Evolutionary conservation across 64 coral and sea anemone species (phyloP).

Genomic region (Hydrozoanthus tunicans): DNA sequence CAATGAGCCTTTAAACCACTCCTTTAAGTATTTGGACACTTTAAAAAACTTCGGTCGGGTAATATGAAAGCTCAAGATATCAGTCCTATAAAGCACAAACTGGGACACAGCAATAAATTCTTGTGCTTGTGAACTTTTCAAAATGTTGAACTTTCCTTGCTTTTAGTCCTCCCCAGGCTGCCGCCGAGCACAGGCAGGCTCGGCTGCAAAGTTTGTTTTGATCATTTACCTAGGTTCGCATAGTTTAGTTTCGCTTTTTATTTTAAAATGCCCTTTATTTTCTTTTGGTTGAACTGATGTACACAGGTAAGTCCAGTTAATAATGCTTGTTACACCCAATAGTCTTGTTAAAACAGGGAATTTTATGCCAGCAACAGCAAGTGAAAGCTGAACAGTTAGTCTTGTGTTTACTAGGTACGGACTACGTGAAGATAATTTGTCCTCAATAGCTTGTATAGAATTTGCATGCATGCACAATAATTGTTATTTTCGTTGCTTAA

Average conservation of each 20-base stretch:
- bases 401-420: too few species aligned
- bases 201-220: constrained; percentile 17
- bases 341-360: neutral
- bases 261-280: neutral
- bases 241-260: neutral
- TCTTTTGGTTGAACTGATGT: neutral
- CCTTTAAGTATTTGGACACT: neutral
- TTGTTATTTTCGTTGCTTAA: too few species aligned
- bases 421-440: too few species aligned
- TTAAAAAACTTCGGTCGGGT: neutral
- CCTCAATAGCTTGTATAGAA: too few species aligned
- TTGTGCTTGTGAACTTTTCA: neutral
- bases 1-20: neutral
- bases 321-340: neutral
- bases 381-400: too few species aligned
- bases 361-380: too few species aligned
- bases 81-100: neutral
- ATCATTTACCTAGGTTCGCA: neutral
- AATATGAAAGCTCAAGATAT: neutral
- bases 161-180: neutral
- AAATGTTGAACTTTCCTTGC: neutral
- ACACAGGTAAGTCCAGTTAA: neutral
- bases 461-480: too few species aligned
- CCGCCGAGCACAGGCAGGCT: neutral
- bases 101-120: neutral